Conservation (phyloP, 2,113 vertebrate species). For the Colossoma macropomum region DNA sequence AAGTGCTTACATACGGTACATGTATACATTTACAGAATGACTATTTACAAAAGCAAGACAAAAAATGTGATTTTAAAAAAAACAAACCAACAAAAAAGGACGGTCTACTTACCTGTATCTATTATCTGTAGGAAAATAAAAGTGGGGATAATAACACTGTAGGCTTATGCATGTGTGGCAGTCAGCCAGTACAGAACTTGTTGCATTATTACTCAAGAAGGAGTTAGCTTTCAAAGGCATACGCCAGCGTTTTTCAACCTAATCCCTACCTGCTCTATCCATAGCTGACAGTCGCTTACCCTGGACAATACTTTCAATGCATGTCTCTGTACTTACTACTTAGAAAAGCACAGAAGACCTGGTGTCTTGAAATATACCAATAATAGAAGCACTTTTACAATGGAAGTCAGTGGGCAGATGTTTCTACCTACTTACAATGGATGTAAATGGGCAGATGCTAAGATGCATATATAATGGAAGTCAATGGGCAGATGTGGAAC, state of each 20-base stretch:
- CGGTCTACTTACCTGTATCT: slow-evolving; percentile 81
- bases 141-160: slow-evolving; percentile 83
- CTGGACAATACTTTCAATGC: slow-evolving; percentile 28
- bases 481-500: too few species aligned
- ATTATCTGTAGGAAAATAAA: slow-evolving; percentile 78
- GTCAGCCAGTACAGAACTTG: slow-evolving; percentile 60
- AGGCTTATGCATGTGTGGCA: slow-evolving; percentile 70
- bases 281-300: neutral
- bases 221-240: slow-evolving; percentile 26
- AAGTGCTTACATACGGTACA: slow-evolving; percentile 71
- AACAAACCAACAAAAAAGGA: slow-evolving; percentile 12
- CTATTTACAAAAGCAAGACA: slow-evolving; percentile 74
- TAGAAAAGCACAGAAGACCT: neutral
- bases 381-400: too few species aligned
- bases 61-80: slow-evolving; percentile 22
- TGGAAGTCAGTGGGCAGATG: too few species aligned
- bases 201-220: slow-evolving; percentile 32
- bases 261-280: neutral
- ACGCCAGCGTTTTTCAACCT: neutral
- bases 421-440: too few species aligned
- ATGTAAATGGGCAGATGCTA: too few species aligned
- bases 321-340: slow-evolving; percentile 57
- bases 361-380: too few species aligned
- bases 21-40: slow-evolving; percentile 71
- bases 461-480: too few species aligned